Evolutionary conservation across 2,797 vertebrate species (phyloP), one percentile per base, ranked within the genome.

Genomic region (Hipposideros larvatus): DNA sequence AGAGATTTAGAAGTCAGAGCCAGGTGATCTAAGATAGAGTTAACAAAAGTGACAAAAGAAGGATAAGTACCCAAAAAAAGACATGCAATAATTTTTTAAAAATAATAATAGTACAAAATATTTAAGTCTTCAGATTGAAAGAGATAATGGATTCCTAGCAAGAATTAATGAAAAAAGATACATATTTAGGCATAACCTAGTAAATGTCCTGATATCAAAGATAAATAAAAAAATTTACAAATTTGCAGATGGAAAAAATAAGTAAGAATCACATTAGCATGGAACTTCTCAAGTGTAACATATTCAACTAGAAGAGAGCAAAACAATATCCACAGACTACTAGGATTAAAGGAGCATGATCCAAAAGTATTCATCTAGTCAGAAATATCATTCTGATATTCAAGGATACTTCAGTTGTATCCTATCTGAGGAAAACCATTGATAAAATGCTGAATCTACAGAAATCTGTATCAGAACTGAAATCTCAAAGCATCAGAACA

Each of bases 1-100:
- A 84, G 15, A 79, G 57, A 59, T 57, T 74, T 26, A 66, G n/a
- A 89, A 91, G 63, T 91, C 63, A 95, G 18, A 93, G 57, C 9
- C 82, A 91, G n/a, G 65, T 73, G 24, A 48, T 65, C 63, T 59
- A 59, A 51, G 2, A 9, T 14, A 73, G n/a, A 79, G 46, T 37
- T 70, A 88, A 77, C 8, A 89, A 59, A 10, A 74, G 26, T 5
- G 31, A 73, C 55, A 82, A 75, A 87, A 28, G n/a, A 11, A 14
- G 46, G 51, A 82, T 59, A 87, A 75, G 21, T 31, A 70, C 18
- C 24, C 55, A 14, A 46, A 63, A 19, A 18, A 93, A 90, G 15
- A 77, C 34, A 63, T 70, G 34, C 10, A 51, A 37, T 19, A 59
- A 61, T 48, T 75, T 37, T 37, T 37, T 37, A 11, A 77, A 59